These are phyloP conservation scores for Hypothenemus hampei DNA, from an alignment of 1,140 invertebrate species.

Conservation along the genomic window DNA sequence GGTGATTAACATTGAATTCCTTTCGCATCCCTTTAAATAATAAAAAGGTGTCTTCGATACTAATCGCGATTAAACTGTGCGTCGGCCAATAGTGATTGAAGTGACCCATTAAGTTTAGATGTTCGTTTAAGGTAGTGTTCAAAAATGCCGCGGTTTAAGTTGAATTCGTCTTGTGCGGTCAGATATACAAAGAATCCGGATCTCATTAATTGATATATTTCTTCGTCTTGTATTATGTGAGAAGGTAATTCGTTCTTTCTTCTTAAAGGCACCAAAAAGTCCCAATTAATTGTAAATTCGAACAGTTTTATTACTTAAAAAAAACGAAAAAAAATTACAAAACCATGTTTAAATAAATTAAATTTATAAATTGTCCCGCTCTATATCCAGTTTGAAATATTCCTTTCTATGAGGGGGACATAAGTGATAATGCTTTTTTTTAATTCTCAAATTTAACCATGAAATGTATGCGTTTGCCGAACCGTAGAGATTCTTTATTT, in stretches of 20 bases:
- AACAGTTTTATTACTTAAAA: too few species aligned
- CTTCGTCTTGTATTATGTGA: background rate
- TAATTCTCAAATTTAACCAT: constrained; percentile 11
- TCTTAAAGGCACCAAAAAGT: background rate
- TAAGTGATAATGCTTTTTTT: background rate
- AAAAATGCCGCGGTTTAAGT: constrained; percentile 22
- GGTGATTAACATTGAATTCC: too few species aligned
- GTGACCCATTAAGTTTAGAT: background rate
- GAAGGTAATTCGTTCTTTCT: constrained; percentile 3
- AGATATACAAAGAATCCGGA: constrained; percentile 19
- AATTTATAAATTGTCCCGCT: too few species aligned
- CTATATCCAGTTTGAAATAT: background rate
- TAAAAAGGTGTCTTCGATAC: background rate
- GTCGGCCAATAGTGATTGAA: background rate
- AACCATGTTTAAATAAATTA: too few species aligned
- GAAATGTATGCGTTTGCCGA: constrained; percentile 5
- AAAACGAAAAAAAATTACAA: too few species aligned
- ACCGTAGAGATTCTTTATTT: background rate
- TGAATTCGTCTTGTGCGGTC: constrained; percentile 20
- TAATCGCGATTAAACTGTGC: background rate
- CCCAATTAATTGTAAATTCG: too few species aligned
- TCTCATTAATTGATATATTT: constrained; percentile 18
- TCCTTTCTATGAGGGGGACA: background rate
- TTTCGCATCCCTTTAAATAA: constrained; percentile 1
- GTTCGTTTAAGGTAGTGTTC: constrained; percentile 1